Base-by-base conservation (phyloP, 2,797 vertebrate species). In the Pangasius macronema region DNA sequence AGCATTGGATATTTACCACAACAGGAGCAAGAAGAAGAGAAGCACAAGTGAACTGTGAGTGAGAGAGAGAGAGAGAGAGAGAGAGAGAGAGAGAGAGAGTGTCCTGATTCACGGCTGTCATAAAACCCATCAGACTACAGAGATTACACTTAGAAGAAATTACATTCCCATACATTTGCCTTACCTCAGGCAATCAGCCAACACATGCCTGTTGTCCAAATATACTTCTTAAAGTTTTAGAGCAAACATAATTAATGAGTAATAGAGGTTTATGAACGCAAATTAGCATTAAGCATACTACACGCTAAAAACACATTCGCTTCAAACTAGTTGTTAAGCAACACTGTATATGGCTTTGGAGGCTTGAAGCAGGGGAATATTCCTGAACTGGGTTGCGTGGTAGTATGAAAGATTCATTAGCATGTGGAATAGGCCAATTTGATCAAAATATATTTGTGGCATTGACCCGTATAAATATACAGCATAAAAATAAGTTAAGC, bases 41-140 rank as follows among this genome's bases (percentile, higher is more conserved):
- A 89, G 83, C 90, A 87, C 88, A 33, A 87, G 89, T 93, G 93
- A 93, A 93, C 90, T 92, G 82, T 3, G 9, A 1, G 2, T 1
- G 36, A 73, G 70, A 72, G 6, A 27, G 22, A 73, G 39, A 73
- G 20, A 73, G 70, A 46, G 91, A 92, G 91, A 91, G 91, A 91
- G 91, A 39, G 2, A 9, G 68, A 39, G 33, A 39, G 18, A 22
- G 8, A 72, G 8, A 72, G 9, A 42, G 20, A 22, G 20, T 4
- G 20, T 53, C 75, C 14, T 30, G 75, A 53, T 53, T 53, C n/a
- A 77, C 16, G 1, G 46, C 75, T 77, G n/a, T 27, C 14, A 53
- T 61, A 39, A 42, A 61, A 59, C 24, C 24, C 20, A 42, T 39
- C 57, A 57, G 57, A 39, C 79, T 39, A 2, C 27, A 81, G 51